Evolutionary conservation across 2,797 vertebrate genomes (phyloP).

Genomic region (Amniataba percoides): DNA sequence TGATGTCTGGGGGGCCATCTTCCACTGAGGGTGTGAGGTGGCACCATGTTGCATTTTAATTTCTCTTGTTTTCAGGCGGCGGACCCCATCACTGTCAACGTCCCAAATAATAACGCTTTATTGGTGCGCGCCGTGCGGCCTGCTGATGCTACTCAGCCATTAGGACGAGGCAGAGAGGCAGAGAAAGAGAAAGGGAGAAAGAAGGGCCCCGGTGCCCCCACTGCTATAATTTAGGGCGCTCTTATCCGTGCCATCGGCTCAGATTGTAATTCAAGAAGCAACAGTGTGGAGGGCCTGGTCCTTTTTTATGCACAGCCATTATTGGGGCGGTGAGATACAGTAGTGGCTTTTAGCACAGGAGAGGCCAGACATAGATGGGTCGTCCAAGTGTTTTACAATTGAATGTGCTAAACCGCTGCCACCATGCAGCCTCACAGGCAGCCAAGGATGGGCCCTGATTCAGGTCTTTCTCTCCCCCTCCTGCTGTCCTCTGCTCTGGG

Average conservation of each 20-base stretch:
- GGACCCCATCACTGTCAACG: constrained; percentile 74
- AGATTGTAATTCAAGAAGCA: constrained; percentile 89
- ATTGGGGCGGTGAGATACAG: constrained; percentile 85
- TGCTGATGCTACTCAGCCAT: constrained; percentile 69
- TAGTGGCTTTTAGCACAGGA: constrained; percentile 87
- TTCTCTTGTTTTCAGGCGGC: constrained; percentile 80
- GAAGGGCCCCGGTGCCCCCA: constrained; percentile 70
- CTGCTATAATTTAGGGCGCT: constrained; percentile 85
- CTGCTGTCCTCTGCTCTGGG: constrained; percentile 82
- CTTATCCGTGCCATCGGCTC: constrained; percentile 86
- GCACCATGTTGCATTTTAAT: constrained; percentile 76
- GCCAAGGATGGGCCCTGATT: constrained; percentile 69
- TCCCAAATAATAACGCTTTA: constrained; percentile 83
- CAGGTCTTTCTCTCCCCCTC: constrained; percentile 65
- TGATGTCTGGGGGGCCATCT: constrained; percentile 67
- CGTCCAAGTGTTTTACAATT: constrained; percentile 90
- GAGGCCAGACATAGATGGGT: constrained; percentile 85
- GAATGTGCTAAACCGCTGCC: constrained; percentile 86
- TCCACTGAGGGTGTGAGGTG: constrained; percentile 41
- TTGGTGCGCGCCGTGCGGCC: constrained; percentile 70
- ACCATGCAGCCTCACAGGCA: constrained; percentile 74
- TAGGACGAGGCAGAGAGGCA: constrained; percentile 58
- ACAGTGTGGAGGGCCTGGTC: constrained; percentile 79
- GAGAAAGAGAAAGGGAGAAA: constrained; percentile 52
- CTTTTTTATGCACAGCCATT: constrained; percentile 83